These are phyloP conservation scores for Drosophila sechellia DNA, from an alignment of 1,140 invertebrate species.

Conservation along the genomic window DNA sequence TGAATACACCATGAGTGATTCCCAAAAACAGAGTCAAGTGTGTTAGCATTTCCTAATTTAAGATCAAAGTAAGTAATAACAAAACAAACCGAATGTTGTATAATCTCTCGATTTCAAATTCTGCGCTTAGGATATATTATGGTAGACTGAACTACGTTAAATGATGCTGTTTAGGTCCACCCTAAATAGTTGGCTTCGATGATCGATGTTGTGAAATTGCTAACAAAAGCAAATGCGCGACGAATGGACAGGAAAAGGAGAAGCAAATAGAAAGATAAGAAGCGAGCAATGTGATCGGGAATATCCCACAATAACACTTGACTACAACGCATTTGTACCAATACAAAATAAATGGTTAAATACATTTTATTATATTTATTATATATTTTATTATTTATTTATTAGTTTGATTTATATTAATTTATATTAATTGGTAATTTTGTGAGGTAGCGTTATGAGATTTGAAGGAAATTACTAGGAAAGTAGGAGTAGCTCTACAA, in stretches of 20 bases:
- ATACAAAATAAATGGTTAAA: background rate
- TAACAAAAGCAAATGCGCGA: constrained; percentile 3
- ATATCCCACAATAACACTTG: background rate
- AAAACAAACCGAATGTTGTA: too few relatives aligned
- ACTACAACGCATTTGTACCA: background rate
- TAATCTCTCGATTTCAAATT: too few relatives aligned
- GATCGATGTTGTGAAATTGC: constrained; percentile 6
- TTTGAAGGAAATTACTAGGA: too few relatives aligned
- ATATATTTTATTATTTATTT: too few relatives aligned
- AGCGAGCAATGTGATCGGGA: background rate
- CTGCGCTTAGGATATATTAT: too few relatives aligned
- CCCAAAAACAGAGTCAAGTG: background rate
- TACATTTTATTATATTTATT: too few relatives aligned
- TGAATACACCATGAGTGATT: background rate
- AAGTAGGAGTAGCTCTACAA: too few relatives aligned
- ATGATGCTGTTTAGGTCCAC: background rate
- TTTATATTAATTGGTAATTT: too few relatives aligned
- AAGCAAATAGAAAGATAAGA: background rate
- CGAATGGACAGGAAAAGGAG: background rate
- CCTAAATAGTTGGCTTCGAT: background rate
- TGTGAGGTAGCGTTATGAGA: background rate
- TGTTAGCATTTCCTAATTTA: background rate
- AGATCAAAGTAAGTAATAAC: background rate
- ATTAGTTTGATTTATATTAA: too few relatives aligned
- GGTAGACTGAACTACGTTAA: background rate